phyloP scores from a whole-genome alignment of 2,888 invertebrate genomes.

The Aelia acuminata region DNA sequence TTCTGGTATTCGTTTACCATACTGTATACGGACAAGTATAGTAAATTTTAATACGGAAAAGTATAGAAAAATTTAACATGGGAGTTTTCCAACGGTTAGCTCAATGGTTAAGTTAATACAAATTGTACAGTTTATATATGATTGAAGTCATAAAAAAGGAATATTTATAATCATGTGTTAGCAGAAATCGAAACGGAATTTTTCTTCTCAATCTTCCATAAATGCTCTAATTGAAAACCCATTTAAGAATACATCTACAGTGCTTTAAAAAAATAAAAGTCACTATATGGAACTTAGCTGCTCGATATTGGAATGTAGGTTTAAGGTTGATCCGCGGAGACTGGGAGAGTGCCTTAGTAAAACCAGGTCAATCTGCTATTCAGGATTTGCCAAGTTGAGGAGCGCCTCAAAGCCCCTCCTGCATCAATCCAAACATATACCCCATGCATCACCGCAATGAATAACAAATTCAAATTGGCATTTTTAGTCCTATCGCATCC shows the following conservation, averaged over 20 bases:
- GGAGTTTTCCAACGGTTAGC: no score
- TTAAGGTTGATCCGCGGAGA: neutral
- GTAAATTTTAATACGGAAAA: no score
- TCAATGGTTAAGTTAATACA: no score
- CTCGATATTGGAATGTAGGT: neutral
- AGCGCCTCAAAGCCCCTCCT: neutral
- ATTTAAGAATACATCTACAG: neutral
- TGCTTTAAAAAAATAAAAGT: neutral
- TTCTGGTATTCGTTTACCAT: no score
- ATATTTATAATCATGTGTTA: no score
- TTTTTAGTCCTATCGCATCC: neutral
- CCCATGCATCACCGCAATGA: neutral
- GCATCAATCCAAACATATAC: constrained; percentile 32
- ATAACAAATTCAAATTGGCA: neutral
- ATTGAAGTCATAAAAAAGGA: no score
- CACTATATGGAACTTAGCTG: neutral
- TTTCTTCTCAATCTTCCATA: no score
- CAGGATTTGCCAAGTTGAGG: constrained; percentile 2
- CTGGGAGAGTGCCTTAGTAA: neutral
- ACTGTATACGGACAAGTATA: no score
- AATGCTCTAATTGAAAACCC: no score
- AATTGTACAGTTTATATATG: no score
- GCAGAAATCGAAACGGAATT: no score
- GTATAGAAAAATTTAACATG: no score
- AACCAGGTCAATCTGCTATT: constrained; percentile 44